Base-by-base conservation (phyloP, 2,797 vertebrate species). In the Paramormyrops hopkinsi region DNA sequence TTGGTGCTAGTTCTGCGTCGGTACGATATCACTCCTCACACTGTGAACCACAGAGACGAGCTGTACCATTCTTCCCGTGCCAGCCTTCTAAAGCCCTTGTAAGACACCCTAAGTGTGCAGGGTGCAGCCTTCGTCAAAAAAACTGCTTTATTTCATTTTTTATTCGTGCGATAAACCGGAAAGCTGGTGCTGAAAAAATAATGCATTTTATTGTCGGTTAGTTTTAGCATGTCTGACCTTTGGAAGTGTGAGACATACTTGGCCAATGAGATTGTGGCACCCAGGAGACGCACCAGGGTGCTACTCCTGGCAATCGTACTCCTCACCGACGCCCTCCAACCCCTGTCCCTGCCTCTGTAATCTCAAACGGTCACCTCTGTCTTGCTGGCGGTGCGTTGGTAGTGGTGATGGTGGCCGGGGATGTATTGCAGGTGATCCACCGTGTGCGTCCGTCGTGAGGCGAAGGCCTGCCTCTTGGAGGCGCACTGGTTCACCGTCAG, bases 401-500 rank as follows among this genome's bases (percentile, higher is more conserved):
- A 97, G 93, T 98, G 99, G 93, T 97, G 97, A 92, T 98, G 98
- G 93, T 98, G 97, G 88, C 97, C 98, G 0, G 98, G 97, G 90
- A 98, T 97, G 91, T 97, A 98, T 93, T 99, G 97, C 92, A 99
- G 97, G 94, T 99, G 98, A 91, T 99, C 98, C 91, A 99, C 98
- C 0, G 98, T 99, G 96, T 99, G 99, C 94, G 97, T 99, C 90
- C 98, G 96, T 91, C 98, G 96, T 0, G 97, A 97, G 93, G 98
- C 98, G 9, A 99, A 99, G 0, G 97, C 98, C 93, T 99, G 98
- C 94, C 98, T 96, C 96, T 98, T 99, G 91, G 97, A 97, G 0
- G 97, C 95, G 25, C 95, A 95, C 33, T 96, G 97, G 69, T 96
- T 97, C 93, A 98, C 96, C 91, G 96, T 95, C 94, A 99, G 96